Base-by-base conservation (phyloP, 2,797 vertebrate genomes). In the Myripristis jacobus region DNA sequence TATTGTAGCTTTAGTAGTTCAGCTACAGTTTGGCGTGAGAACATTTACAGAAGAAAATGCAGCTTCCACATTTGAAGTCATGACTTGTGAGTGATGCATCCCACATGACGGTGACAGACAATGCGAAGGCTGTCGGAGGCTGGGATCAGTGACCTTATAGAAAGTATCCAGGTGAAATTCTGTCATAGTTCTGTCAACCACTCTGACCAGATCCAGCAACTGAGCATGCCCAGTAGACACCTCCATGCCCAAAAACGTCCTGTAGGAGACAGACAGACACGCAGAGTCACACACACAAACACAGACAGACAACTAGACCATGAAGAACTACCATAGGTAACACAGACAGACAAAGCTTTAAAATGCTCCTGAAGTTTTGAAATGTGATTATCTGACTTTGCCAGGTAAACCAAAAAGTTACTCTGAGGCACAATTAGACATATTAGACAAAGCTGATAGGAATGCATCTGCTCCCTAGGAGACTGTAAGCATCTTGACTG, bases 121-220 rank as follows among this genome's bases (percentile, higher is more conserved):
- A 44, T 29, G 27, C 27, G 3, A 6, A 29, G 27, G 44, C 44
- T 18, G 16, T 53, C 24, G 18, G 25, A 10, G 19, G 21, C 19
- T 22, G n/a, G 15, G 22, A 58, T 34, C 27, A 63, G 0, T 58
- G 6, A 96, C 96, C 95, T 96, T 88, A 84, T 97, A 96, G 79
- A 97, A 98, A 0, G 94, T 95, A 15, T 95, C 90, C 70, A 98
- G 92, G 70, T 83, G 81, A 76, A 96, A 98, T 62, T 97, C 96
- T 27, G 92, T 84, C 94, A 97, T 93, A 10, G 94, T 95, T 85
- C 69, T 84, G 78, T 98, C 95, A 25, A 97, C 94, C 52, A 93
- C 92, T 0, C 89, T 89, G 64, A 95, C 93, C 70, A 97, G 67
- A 19, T 95, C 94, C 84, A 95, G 75, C 77, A 97, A 66, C 81